These are phyloP conservation scores for Drosophila percnosoma DNA, from an alignment of 2,888 invertebrate genomes.

Conservation along the genomic window DNA sequence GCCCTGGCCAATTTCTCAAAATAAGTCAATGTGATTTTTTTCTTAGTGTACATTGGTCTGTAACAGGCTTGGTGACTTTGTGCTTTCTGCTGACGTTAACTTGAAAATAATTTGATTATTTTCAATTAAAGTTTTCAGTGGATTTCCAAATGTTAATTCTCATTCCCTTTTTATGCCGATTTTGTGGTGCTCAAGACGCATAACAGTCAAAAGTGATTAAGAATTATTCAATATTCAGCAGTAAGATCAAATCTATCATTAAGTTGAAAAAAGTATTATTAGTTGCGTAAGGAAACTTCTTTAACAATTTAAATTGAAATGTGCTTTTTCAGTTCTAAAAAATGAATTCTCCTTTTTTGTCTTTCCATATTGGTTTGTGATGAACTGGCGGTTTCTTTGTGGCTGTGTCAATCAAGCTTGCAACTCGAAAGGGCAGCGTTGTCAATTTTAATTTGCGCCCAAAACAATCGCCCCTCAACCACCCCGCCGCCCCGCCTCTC, in stretches of 20 bases:
- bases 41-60: slow-evolving; percentile 2
- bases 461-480: slow-evolving; percentile 13
- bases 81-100: slow-evolving; percentile 79
- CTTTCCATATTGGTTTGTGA: background rate
- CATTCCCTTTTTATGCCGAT: background rate
- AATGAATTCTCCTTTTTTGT: background rate
- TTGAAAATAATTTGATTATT: slow-evolving; percentile 80
- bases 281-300: background rate
- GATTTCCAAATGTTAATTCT: slow-evolving; percentile 27
- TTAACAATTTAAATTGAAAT: background rate
- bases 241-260: background rate
- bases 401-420: slow-evolving; percentile 9
- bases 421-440: slow-evolving; percentile 24
- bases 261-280: background rate
- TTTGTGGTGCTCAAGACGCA: background rate
- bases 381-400: background rate
- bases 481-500: background rate
- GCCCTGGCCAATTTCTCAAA: rapidly evolving
- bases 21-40: background rate
- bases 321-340: background rate
- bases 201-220: background rate
- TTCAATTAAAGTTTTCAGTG: slow-evolving; percentile 79
- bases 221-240: background rate
- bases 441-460: slow-evolving; percentile 59
- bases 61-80: slow-evolving; percentile 21